Evolutionary conservation across 2,113 vertebrate species (phyloP).

Genomic region (Salvator merianae): DNA sequence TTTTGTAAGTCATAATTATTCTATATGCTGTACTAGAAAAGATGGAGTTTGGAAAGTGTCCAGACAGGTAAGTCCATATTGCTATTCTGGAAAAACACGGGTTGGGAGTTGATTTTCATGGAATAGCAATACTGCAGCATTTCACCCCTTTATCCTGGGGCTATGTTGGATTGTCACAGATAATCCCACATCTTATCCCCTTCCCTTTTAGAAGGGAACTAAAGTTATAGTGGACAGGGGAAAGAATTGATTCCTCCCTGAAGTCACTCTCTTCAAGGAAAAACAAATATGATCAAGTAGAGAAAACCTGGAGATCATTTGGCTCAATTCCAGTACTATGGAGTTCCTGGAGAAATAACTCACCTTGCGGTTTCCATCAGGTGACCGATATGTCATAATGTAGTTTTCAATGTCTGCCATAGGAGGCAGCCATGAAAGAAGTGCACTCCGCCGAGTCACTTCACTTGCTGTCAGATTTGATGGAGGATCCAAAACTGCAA

Average conservation of each 20-base stretch:
- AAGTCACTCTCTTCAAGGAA: neutral
- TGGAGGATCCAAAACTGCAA: slow-evolving; percentile 90
- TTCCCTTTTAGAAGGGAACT: too few relatives aligned
- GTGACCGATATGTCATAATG: slow-evolving; percentile 90
- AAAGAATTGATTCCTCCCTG: neutral
- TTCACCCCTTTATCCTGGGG: too few relatives aligned
- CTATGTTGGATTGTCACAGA: too few relatives aligned
- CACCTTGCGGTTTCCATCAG: slow-evolving; percentile 89
- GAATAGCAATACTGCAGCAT: too few relatives aligned
- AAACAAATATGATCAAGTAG: neutral
- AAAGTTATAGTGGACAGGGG: neutral
- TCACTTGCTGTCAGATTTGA: slow-evolving; percentile 91
- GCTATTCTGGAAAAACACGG: too few relatives aligned
- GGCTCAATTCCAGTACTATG: neutral
- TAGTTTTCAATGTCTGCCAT: slow-evolving; percentile 92
- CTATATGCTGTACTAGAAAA: too few relatives aligned
- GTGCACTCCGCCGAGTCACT: slow-evolving; percentile 89
- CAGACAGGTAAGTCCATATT: too few relatives aligned
- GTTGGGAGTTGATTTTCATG: too few relatives aligned
- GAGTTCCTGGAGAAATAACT: slow-evolving; percentile 28
- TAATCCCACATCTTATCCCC: too few relatives aligned
- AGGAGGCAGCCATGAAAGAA: slow-evolving; percentile 94
- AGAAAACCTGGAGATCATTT: neutral
- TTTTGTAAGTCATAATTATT: too few relatives aligned
- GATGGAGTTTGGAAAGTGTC: too few relatives aligned